A percentile compares a stretch with the other conserved stretches of the same genome.
These are phyloP conservation scores for Prionace glauca DNA, from an alignment of 2,797 vertebrate species.

Conservation along the genomic window DNA sequence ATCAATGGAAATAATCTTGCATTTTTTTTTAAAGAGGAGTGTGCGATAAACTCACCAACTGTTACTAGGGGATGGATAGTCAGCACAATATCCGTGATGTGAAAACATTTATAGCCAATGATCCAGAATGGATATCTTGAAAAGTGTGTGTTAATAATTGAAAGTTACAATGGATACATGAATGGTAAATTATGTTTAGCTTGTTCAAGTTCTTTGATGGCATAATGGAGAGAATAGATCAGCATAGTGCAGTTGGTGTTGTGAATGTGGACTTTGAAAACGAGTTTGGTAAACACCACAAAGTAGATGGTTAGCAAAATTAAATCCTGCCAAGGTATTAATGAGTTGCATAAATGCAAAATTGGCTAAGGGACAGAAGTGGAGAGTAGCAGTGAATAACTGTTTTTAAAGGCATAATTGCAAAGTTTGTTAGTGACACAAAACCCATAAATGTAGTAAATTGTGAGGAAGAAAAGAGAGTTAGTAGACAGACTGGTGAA, in stretches of 20 bases:
- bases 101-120: background rate
- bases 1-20: background rate
- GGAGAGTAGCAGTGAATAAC: background rate
- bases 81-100: background rate
- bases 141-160: background rate
- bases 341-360: background rate
- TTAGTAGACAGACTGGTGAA: background rate
- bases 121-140: background rate
- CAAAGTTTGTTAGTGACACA: background rate
- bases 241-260: background rate
- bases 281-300: background rate
- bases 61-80: background rate
- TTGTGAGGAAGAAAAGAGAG: background rate
- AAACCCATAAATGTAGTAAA: background rate
- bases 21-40: background rate
- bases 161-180: background rate
- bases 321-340: background rate
- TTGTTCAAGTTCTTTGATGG: background rate
- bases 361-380: background rate
- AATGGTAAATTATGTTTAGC: background rate
- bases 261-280: background rate
- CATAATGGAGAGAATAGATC: background rate
- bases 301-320: background rate
- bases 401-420: background rate
- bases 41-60: background rate